phyloP scores from a whole-genome alignment of 2,113 vertebrate genomes.

The Pampusana beccarii region DNA sequence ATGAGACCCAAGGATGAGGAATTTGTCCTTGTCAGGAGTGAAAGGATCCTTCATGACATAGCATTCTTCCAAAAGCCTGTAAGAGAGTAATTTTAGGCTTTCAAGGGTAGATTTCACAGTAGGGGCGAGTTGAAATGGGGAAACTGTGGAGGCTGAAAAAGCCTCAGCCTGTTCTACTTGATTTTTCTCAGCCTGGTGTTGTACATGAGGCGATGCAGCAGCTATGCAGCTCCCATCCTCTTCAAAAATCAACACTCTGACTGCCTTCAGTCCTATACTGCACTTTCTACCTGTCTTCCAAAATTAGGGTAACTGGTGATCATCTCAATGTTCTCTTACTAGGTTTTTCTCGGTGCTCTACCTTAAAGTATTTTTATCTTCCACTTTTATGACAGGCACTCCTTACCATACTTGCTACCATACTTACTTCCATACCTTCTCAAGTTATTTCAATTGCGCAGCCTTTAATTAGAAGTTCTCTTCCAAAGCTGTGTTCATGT shows the following conservation, averaged over 20 bases:
- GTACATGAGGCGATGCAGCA: not conserved
- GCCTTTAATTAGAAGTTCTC: not conserved
- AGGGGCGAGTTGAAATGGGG: not conserved
- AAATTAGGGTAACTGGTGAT: not conserved
- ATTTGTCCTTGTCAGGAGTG: constrained; percentile 79
- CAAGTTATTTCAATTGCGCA: not conserved
- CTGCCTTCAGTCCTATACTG: not conserved
- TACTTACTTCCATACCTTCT: not conserved
- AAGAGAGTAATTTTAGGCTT: not conserved
- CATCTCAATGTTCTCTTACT: not conserved
- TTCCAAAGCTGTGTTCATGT: not conserved
- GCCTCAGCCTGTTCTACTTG: not conserved
- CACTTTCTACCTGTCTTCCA: not conserved
- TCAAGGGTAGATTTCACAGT: not conserved
- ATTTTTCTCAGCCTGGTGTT: not conserved
- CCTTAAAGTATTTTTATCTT: not conserved
- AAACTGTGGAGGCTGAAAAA: not conserved
- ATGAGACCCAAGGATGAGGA: constrained; percentile 82
- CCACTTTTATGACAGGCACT: not conserved
- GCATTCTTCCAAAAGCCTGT: constrained; percentile 87
- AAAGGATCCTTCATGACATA: constrained; percentile 88
- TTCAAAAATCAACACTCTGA: not conserved
- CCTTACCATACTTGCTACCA: not conserved
- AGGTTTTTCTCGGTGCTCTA: not conserved
- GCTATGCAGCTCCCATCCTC: not conserved